phyloP scores from a whole-genome alignment of 2,797 vertebrate genomes.

The Argya squamiceps region DNA sequence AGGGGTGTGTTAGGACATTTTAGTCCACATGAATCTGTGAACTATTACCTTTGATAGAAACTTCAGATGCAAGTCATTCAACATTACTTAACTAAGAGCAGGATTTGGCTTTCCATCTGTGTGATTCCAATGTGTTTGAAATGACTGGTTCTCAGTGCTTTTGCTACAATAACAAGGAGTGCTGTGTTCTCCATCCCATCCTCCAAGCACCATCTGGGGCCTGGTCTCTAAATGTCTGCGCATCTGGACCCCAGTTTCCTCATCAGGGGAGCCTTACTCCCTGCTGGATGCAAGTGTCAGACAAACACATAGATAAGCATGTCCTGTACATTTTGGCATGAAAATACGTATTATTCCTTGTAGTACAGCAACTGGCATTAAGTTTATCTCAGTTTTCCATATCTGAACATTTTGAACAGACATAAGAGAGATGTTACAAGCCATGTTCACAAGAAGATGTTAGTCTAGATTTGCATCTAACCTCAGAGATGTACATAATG shows the following conservation, averaged over 20 bases:
- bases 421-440: neutral
- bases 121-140: neutral
- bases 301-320: neutral
- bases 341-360: neutral
- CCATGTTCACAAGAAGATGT: neutral
- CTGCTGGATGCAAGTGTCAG: neutral
- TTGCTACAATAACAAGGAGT: neutral
- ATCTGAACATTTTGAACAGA: constrained; percentile 4
- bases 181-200: neutral
- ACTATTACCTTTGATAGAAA: neutral
- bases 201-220: neutral
- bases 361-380: neutral
- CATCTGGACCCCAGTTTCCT: neutral
- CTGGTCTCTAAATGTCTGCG: neutral
- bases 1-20: neutral
- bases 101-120: neutral
- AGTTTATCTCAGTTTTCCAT: neutral
- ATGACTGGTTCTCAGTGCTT: neutral
- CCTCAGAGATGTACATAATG: constrained; percentile 25
- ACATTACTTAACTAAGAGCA: neutral
- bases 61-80: neutral
- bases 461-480: constrained; percentile 37
- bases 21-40: neutral
- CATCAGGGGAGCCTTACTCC: neutral
- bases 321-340: neutral